Evolutionary conservation across 2,113 vertebrate genomes (phyloP), one percentile per base, ranked within the genome.

Genomic region (Prochilodus magdalenae): DNA sequence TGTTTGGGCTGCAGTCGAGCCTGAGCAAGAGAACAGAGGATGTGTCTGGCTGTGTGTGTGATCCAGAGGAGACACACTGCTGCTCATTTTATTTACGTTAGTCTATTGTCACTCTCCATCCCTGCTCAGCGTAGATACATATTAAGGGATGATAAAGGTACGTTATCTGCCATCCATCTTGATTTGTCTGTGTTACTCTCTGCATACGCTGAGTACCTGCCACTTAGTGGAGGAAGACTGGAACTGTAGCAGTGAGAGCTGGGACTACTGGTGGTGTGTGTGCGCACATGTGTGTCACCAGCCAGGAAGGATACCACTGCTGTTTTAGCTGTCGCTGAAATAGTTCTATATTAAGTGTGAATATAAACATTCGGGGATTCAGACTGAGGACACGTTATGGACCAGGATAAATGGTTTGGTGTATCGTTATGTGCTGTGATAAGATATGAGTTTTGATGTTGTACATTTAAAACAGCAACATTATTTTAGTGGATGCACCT

Each of bases 151-250:
- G 87, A 91, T 90, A 90, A 90, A 87, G 88, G 49, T 33, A 86
- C 71, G 77, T 79, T 87, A 84, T 89, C 84, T 79, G 75, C 75
- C 82, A 92, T 93, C 88, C 73, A 77, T 92, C 90, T 92, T 91
- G 85, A 90, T 92, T 90, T 90, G 77, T 72, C 27, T 5, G 75
- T n/a, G 81, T 88, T 82, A 82, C 67, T 70, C 84, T 81, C 65
- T 4, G 86, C 57, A 81, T 55, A 79, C 80, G 74, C 83, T 77
- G 87, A 89, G 84, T 86, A 92, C 76, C 89, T 90, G 89, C 90
- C 91, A 89, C 91, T 90, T 90, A 88, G 90, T 90, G 90, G 90
- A 93, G 83, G 87, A 88, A 88, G 11, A 81, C 81, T 80, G 90
- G 80, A 90, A 90, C 81, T 90, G 89, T 89, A 82, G 77, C 40